A percentile compares a stretch with the other conserved stretches of the same genome.
Conservation (phyloP, 2,888 invertebrate species). For the Eristalinus aeneus region DNA sequence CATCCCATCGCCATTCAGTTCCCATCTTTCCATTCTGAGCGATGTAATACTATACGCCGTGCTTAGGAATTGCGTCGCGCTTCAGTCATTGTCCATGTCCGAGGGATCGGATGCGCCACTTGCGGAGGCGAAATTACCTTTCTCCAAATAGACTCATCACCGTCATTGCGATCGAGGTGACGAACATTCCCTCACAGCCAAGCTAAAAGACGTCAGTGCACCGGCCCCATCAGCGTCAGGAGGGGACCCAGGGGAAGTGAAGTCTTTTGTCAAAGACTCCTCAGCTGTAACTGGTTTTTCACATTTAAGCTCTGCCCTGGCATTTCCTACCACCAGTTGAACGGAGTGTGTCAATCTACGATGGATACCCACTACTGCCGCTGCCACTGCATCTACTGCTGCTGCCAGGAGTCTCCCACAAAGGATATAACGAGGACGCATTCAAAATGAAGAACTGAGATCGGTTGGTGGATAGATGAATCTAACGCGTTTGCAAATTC, state of each 20-base stretch:
- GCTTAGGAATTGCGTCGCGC: constrained; percentile 63
- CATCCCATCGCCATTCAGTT: constrained; percentile 19
- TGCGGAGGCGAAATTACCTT: constrained; percentile 45
- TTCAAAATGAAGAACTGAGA: constrained; percentile 78
- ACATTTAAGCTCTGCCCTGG: constrained; percentile 76
- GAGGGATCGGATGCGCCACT: constrained; percentile 54
- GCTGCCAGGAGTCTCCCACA: not conserved
- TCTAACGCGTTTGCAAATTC: constrained; percentile 72
- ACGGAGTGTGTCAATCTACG: constrained; percentile 59
- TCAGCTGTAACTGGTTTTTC: constrained; percentile 80
- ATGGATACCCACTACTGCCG: constrained; percentile 49
- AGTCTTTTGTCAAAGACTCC: constrained; percentile 78
- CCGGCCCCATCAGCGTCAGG: not conserved
- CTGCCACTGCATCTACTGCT: not conserved
- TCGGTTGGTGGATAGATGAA: constrained; percentile 79
- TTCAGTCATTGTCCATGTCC: constrained; percentile 55
- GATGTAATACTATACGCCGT: constrained; percentile 63
- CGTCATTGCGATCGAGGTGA: constrained; percentile 60
- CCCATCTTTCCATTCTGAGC: constrained; percentile 15
- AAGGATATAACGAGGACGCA: constrained; percentile 47
- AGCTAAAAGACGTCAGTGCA: not conserved
- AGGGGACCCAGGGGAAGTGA: constrained; percentile 54
- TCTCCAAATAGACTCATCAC: constrained; percentile 66
- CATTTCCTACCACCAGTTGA: constrained; percentile 65
- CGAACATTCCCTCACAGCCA: constrained; percentile 25